Evolutionary conservation across 2,888 invertebrate species (phyloP), one percentile per base, ranked within the genome.

Genomic region (Ormyrus thymus): DNA sequence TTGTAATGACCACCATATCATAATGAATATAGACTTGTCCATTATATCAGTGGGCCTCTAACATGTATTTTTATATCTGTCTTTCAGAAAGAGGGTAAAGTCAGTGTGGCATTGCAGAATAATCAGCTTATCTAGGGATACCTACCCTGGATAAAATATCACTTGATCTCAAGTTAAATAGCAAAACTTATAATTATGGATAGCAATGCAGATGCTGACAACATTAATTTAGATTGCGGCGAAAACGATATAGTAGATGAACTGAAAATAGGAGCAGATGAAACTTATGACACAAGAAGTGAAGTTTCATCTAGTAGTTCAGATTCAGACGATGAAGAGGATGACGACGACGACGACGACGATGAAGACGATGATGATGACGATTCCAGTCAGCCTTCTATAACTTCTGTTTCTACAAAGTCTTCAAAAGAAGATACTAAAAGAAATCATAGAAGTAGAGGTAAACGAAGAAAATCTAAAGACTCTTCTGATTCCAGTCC

Each of bases 301-400:
- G 97, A 97, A 91, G 96, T 97, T 50, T 96, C 96, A 70, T 96
- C 96, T 82, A 94, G 95, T 64, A 94, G 94, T 84, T 95, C 95
- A 6, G 92, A 92, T 77, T 78, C 81, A 29, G 81, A 79, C 6
- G 73, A 73, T 29, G 77, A 77, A 7, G 74, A 74, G 7, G 74
- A 74, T 7, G 64, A 65, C 9, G 73, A 62, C 7, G 72, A 73
- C 10, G 78, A 78, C 2, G 74, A 79, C 7, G 75, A 79, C 0
- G 76, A 79, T 1, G 79, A 79, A 7, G 79, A 80, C n/a, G 79
- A 79, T 11, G 79, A 80, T 10, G 80, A 80, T 45, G 78, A 78
- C 51, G 90, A 90, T 83, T 93, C 95, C 1, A 94, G 93, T 86
- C 93, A 94, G 81, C 95, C 95, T 7, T 95, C 95, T 87, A 95